These are phyloP conservation scores for Heliconius charithonia DNA, from an alignment of 2,888 invertebrate species.

Conservation along the genomic window DNA sequence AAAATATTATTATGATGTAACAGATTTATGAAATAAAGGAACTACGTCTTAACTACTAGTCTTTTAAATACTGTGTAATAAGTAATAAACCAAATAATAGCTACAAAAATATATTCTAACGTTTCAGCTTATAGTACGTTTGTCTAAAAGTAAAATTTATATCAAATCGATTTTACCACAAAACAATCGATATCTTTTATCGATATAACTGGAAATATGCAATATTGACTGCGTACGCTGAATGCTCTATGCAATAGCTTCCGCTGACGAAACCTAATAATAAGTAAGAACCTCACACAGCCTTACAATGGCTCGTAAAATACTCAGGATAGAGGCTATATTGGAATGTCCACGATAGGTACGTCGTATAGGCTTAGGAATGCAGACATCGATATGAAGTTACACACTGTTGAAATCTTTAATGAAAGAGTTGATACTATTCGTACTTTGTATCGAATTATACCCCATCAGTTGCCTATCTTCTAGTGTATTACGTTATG, in stretches of 20 bases:
- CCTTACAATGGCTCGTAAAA: conserved; percentile 33
- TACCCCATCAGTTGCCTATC: conserved; percentile 13
- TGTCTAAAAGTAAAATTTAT: not conserved
- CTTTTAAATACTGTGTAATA: not conserved
- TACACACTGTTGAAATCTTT: conserved; percentile 45
- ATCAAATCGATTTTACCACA: conserved; percentile 14
- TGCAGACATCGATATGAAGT: conserved; percentile 49
- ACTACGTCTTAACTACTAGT: no score
- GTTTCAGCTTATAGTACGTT: not conserved
- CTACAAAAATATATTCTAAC: not conserved
- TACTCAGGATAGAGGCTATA: conserved; percentile 22
- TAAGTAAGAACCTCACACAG: conserved; percentile 44
- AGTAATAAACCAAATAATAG: not conserved
- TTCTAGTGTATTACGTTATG: not conserved
- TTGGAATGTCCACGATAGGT: conserved; percentile 26
- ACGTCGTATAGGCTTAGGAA: conserved; percentile 46
- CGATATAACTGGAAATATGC: conserved; percentile 49
- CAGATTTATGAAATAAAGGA: not conserved
- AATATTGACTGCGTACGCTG: conserved; percentile 50
- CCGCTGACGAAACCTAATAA: conserved; percentile 58
- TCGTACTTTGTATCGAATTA: conserved; percentile 32
- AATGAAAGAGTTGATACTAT: conserved; percentile 45
- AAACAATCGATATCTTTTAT: conserved; percentile 43
- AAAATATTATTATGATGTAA: not conserved
- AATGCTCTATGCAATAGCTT: conserved; percentile 53